Evolutionary conservation across 1,140 invertebrate genomes (phyloP), one percentile per base, ranked within the genome.

Genomic region (Holcopasites calliopsidis): DNA sequence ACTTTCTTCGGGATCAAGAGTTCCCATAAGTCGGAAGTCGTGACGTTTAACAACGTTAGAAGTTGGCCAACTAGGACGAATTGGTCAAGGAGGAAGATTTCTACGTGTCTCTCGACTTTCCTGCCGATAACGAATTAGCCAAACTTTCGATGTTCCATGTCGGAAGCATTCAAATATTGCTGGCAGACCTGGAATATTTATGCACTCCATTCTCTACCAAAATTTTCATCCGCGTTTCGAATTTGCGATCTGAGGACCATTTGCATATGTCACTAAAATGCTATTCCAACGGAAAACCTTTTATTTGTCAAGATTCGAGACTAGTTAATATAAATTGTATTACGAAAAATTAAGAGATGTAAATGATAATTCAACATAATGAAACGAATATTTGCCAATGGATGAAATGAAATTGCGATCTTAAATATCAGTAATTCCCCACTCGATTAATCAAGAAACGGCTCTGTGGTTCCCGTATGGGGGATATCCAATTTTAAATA

Each of bases 31-130:
- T 85, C 80, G 77, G 21, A 4, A 68, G 35, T 50, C 47, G 74
- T 8, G 57, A 70, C 69, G 80, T 80, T 85, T 85, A 86, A 85
- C 75, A 80, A 80, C 55, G 76, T 85, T 83, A 72, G 62, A 80
- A 85, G 69, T 85, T 85, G 18, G 35, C 49, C 64, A 86, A 86
- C 71, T 85, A 58, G 84, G 84, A 74, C 80, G 73, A 83, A 85
- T 83, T 83, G 78, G 66, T 84, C 80, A 69, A 61, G 54, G 57
- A 50, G 71, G 54, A 73, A 85, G 74, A 82, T 84, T 80, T 77
- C 73, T 75, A 79, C 76, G 60, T 76, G 69, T 82, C 70, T 57
- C 52, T 76, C 74, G 49, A 79, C 69, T 77, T 82, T 68, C 55
- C 47, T 44, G 35, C 54, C 69, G 74, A 64, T 83, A 80, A 85